Percentiles rank a stretch among this genome's conserved stretches.
Evolutionary conservation across 2,797 vertebrate genomes (phyloP).

Genomic region (Crotalus adamanteus): DNA sequence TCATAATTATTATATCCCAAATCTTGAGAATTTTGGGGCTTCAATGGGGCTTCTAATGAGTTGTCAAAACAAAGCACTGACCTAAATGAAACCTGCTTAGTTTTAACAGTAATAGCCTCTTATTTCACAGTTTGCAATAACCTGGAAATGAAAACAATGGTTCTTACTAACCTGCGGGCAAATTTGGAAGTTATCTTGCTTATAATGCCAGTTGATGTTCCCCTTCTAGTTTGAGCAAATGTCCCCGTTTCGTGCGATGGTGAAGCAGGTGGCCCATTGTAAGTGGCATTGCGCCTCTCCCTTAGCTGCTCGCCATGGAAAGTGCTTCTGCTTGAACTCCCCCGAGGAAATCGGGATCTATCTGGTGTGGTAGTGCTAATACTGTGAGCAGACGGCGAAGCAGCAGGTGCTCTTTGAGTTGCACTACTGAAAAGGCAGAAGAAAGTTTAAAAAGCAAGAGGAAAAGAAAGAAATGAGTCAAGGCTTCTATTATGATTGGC

Average conservation of each 20-base stretch:
- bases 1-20: neutral
- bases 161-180: conserved; percentile 88
- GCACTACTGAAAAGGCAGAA: conserved; percentile 68
- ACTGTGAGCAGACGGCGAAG: conserved; percentile 95
- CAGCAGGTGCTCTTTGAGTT: conserved; percentile 83
- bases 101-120: neutral
- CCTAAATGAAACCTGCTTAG: neutral
- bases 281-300: conserved; percentile 92
- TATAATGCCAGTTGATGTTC: conserved; percentile 94
- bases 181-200: conserved; percentile 99
- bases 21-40: neutral
- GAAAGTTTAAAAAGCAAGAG: conserved; percentile 4
- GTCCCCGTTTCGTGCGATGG: conserved; percentile 92
- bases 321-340: conserved; percentile 95
- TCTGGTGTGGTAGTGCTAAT: conserved; percentile 91
- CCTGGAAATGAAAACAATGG: neutral
- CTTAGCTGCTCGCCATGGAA: conserved; percentile 96
- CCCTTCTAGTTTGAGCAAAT: conserved; percentile 86
- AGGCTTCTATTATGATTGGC: neutral
- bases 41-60: neutral
- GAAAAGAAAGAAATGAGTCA: conserved; percentile 1
- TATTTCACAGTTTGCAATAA: neutral
- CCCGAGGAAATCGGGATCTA: conserved; percentile 93
- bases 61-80: neutral
- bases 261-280: conserved; percentile 94